phyloP scores from a whole-genome alignment of 2,113 vertebrate genomes.

The Montifringilla adamsi region DNA sequence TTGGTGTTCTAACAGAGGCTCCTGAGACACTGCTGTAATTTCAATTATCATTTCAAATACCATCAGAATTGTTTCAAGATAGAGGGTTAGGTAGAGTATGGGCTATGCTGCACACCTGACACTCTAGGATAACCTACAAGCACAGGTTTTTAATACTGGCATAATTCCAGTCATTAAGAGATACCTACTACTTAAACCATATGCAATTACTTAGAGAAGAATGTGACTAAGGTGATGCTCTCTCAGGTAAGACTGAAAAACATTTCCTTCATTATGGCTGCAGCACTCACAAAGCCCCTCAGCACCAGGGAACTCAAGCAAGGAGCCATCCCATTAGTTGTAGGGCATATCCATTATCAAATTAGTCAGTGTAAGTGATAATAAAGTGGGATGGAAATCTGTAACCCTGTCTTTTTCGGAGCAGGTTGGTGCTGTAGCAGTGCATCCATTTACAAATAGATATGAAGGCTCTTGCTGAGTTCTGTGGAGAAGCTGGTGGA shows the following conservation, averaged over 20 bases:
- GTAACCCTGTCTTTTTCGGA: neutral
- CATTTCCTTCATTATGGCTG: neutral
- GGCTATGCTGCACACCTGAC: neutral
- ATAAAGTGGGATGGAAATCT: neutral
- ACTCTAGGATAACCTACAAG: neutral
- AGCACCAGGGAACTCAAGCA: neutral
- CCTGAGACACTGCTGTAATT: neutral
- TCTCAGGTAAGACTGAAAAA: neutral
- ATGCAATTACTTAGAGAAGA: neutral
- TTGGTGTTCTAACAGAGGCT: neutral
- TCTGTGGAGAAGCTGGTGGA: neutral
- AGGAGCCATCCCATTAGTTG: neutral
- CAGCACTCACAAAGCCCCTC: neutral
- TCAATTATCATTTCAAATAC: neutral
- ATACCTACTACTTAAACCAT: neutral
- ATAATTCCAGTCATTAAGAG: neutral
- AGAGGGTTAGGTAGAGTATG: fast-evolving
- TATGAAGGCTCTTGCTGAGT: neutral
- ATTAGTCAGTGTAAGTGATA: neutral
- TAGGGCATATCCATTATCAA: neutral
- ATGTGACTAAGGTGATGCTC: neutral
- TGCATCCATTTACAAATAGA: neutral
- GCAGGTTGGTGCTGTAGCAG: neutral
- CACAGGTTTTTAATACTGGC: neutral
- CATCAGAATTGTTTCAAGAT: neutral